Conservation (phyloP, 2,797 vertebrate species). For the Sorex maritimensis region DNA sequence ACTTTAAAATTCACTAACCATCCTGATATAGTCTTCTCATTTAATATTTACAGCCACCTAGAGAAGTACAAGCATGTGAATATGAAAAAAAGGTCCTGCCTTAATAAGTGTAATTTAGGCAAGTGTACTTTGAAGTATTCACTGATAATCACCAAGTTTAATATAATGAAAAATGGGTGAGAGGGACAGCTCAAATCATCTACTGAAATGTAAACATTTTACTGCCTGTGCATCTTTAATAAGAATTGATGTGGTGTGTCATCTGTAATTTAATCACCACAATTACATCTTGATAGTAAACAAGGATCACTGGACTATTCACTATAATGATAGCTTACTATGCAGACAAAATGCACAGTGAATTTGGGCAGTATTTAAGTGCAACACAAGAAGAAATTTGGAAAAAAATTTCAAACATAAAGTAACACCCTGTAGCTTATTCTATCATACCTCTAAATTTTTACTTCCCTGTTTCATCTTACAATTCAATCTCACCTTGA, state of each 20-base stretch:
- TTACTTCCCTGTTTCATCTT: constrained; percentile 13
- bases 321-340: constrained; percentile 87
- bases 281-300: constrained; percentile 90
- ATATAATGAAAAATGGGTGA: constrained; percentile 84
- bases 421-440: constrained; percentile 66
- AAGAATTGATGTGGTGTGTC: constrained; percentile 91
- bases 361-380: constrained; percentile 82
- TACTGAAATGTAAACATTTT: constrained; percentile 86
- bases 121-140: constrained; percentile 83
- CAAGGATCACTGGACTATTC: constrained; percentile 84
- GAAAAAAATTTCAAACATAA: constrained; percentile 82
- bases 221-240: constrained; percentile 88
- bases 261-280: constrained; percentile 91
- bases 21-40: constrained; percentile 55
- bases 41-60: constrained; percentile 68
- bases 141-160: constrained; percentile 87
- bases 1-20: constrained; percentile 20
- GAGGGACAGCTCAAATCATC: constrained; percentile 80
- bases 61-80: constrained; percentile 21
- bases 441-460: constrained; percentile 2
- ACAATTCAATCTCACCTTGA: constrained; percentile 29
- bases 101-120: constrained; percentile 55
- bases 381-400: constrained; percentile 85
- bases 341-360: constrained; percentile 81
- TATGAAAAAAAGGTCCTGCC: not conserved